Conservation (phyloP, 23 tunicate genomes). For the Trididemnum clinides region DNA sequence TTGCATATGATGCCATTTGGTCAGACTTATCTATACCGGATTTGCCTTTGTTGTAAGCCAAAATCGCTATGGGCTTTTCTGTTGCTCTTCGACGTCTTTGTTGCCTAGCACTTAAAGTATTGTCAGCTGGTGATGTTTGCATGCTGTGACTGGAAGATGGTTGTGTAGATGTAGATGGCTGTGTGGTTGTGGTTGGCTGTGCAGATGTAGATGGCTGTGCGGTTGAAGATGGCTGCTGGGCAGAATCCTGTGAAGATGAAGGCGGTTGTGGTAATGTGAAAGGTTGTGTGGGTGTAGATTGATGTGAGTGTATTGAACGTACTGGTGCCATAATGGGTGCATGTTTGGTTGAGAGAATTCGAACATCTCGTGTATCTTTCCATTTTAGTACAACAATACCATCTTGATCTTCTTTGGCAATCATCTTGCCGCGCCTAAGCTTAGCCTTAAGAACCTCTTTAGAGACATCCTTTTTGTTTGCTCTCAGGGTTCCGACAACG, state of each 20-base stretch:
- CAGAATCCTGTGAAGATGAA: conserved; percentile 1
- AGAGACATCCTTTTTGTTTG: conserved; percentile 8
- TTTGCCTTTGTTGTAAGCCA: conserved; percentile 37
- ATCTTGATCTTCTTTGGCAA: conserved; percentile 26
- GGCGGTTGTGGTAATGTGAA: not conserved
- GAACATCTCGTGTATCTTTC: conserved; percentile 28
- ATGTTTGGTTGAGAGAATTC: conserved; percentile 30
- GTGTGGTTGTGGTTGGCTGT: not conserved
- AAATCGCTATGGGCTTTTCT: conserved; percentile 23
- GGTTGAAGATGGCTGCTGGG: too few species aligned
- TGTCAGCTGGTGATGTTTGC: conserved; percentile 3
- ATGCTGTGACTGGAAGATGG: conserved; percentile 20
- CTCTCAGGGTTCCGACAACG: too few species aligned
- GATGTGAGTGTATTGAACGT: conserved; percentile 17
- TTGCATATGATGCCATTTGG: conserved; percentile 39
- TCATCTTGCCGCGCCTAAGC: conserved; percentile 32
- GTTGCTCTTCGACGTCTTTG: conserved; percentile 33
- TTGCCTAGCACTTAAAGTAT: conserved; percentile 17
- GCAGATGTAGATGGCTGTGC: not conserved
- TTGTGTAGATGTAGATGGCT: conserved; percentile 2
- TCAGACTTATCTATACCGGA: conserved; percentile 16
- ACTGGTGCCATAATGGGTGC: conserved; percentile 35
- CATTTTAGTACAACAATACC: conserved; percentile 29
- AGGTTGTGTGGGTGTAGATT: not conserved
- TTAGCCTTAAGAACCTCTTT: conserved; percentile 28